Conservation (phyloP, 2,888 invertebrate species). For the Troilus luridus region DNA sequence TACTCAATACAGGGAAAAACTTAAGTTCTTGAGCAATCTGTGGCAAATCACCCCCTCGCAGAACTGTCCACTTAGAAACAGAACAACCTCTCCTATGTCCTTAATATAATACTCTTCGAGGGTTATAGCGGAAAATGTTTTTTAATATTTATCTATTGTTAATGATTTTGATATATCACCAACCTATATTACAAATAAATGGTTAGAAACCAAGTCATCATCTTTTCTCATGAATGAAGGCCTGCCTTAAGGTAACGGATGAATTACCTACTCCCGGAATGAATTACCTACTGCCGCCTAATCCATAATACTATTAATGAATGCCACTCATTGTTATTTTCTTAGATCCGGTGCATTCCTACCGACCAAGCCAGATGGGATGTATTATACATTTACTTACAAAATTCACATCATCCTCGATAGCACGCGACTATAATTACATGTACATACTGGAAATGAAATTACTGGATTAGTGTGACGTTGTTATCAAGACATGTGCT, state of each 20-base stretch:
- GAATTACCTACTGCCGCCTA: background rate
- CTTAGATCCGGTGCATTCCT: background rate
- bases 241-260: background rate
- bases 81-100: too few relatives aligned
- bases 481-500: background rate
- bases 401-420: background rate
- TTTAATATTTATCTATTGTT: too few relatives aligned
- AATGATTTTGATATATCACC: too few relatives aligned
- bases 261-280: background rate
- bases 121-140: too few relatives aligned
- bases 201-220: background rate
- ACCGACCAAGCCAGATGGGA: background rate
- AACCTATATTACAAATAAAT: background rate
- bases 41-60: too few relatives aligned
- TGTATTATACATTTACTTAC: background rate
- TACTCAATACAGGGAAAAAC: too few relatives aligned
- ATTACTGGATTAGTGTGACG: background rate
- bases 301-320: background rate
- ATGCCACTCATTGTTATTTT: background rate
- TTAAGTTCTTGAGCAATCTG: too few relatives aligned
- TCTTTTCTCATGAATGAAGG: background rate
- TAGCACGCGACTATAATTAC: constrained; percentile 8
- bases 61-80: too few relatives aligned
- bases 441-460: background rate
- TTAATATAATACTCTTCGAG: too few relatives aligned